Base-by-base conservation (phyloP, 2,113 vertebrate genomes). In the Rhabdornis inornatus region DNA sequence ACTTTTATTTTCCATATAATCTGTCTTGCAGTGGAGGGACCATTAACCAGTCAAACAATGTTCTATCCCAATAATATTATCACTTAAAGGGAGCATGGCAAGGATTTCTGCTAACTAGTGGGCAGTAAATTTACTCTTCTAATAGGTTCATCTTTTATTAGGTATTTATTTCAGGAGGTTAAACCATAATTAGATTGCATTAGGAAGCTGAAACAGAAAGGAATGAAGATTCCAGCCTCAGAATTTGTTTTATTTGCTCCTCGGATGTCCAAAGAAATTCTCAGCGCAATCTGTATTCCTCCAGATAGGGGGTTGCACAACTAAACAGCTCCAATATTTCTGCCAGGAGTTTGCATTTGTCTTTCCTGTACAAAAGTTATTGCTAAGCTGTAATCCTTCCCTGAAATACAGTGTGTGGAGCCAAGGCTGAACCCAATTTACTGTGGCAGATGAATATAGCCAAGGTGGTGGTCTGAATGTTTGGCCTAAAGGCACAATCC, bases 401-500 rank as follows among this genome's bases (percentile, higher is more conserved):
- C 96, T 97, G 93, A 96, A 97, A 98, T 61, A 94, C 96, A 88
- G 96, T 45, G 94, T 53, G 89, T 6, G 45, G 93, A 98, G 97
- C 95, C 97, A 96, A 69, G 53, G 74, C 96, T 97, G 97, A 98
- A 97, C 98, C 96, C 98, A 97, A 98, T 98, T 98, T 98, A 96
- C 96, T 97, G 97, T 98, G 98, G 98, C 98, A 98, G 97, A 98
- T 98, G 98, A 98, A 97, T 98, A 97, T 94, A 97, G 97, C 98
- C 98, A 98, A 98, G 98, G 98, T 98, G 98, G 98, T 98, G 98
- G 98, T 98, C 98, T 97, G 96, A 98, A 98, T 98, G 98, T 98
- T 97, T 98, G 98, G 98, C 98, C 98, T 98, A 96, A 92, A 98
- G 98, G 98, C 98, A 98, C 98, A 98, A 98, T 98, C 98, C 98